Percentiles rank a stretch among this genome's conserved stretches.
These are phyloP conservation scores for Dinomys branickii DNA, from an alignment of 2,113 vertebrate species.

Conservation along the genomic window DNA sequence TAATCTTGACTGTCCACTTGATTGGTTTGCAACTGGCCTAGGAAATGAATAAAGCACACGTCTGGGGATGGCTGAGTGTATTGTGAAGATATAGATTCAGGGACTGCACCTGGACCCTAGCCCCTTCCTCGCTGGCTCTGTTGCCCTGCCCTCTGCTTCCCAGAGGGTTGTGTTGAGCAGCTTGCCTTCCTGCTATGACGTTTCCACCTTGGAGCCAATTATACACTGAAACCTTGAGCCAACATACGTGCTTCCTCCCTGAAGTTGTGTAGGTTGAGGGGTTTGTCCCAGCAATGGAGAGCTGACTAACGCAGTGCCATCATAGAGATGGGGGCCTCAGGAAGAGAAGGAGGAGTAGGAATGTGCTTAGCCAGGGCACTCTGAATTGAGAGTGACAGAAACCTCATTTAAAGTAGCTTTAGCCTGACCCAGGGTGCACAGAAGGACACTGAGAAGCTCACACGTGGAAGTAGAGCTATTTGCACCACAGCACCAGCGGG, in stretches of 20 bases:
- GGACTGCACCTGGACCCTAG: background rate
- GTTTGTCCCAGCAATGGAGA: background rate
- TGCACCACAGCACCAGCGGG: background rate
- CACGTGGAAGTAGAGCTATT: background rate
- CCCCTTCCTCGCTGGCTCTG: background rate
- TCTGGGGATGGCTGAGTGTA: background rate
- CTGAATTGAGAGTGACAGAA: background rate
- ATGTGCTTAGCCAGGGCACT: background rate
- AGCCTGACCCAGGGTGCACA: background rate
- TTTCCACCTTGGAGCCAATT: background rate
- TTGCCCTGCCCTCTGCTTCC: background rate
- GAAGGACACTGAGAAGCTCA: background rate
- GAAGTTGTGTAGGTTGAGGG: background rate
- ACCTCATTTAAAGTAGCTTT: background rate
- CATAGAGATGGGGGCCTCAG: background rate
- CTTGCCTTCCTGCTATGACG: background rate
- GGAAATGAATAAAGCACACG: background rate
- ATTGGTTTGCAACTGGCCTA: background rate
- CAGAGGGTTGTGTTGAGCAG: background rate
- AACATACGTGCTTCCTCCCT: background rate
- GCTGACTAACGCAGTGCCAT: background rate
- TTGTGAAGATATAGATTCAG: background rate
- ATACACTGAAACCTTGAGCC: background rate
- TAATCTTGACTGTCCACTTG: background rate
- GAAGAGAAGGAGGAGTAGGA: background rate